Conservation (phyloP, 1,140 invertebrate genomes). For the Temnothorax longispinosus region DNA sequence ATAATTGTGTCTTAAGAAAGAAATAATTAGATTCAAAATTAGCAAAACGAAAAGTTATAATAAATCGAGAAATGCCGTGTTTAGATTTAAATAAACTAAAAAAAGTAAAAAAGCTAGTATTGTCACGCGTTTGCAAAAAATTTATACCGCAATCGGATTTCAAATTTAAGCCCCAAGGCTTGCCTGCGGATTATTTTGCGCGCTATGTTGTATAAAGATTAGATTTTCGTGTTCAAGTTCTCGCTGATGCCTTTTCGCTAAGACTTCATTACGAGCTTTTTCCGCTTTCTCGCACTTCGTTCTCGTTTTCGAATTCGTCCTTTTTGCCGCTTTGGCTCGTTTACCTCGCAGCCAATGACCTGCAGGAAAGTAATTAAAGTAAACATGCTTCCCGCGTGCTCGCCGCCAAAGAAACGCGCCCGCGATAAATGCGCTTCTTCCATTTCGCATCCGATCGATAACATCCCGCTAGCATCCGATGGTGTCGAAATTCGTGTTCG, state of each 20-base stretch:
- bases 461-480: neutral
- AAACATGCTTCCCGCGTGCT: conserved; percentile 48
- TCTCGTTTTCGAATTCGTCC: conserved; percentile 31
- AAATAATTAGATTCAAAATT: neutral
- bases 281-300: neutral
- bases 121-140: neutral
- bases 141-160: conserved; percentile 22
- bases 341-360: conserved; percentile 59
- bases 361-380: conserved; percentile 71
- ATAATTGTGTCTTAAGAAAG: neutral
- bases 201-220: conserved; percentile 20
- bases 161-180: conserved; percentile 16
- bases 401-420: conserved; percentile 51
- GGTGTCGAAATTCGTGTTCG: conserved; percentile 33
- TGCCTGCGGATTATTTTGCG: neutral
- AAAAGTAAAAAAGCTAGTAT: neutral
- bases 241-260: neutral
- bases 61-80: neutral
- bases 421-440: conserved; percentile 37
- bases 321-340: conserved; percentile 63
- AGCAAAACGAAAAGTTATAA: neutral
- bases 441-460: conserved; percentile 37
- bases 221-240: neutral
- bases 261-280: conserved; percentile 63
- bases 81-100: conserved; percentile 5